Evolutionary conservation across 1,140 invertebrate species (phyloP).

Genomic region (Drosophila arawakana): DNA sequence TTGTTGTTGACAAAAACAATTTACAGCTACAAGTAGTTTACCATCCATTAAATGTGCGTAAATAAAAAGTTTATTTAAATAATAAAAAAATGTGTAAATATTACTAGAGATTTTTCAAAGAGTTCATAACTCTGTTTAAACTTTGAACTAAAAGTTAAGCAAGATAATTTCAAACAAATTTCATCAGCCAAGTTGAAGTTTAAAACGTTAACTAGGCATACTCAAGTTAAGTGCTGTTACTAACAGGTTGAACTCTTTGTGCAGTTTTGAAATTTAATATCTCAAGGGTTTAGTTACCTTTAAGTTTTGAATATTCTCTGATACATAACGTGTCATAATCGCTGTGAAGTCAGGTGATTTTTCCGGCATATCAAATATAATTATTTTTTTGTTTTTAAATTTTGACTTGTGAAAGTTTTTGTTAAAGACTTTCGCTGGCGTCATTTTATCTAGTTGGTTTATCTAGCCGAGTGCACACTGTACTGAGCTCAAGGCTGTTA

Average conservation of each 20-base stretch:
- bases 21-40: constrained; percentile 28
- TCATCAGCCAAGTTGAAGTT: too few relatives aligned
- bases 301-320: constrained; percentile 1
- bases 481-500: constrained; percentile 33
- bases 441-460: not conserved
- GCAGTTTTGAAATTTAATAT: constrained; percentile 5
- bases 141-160: too few relatives aligned
- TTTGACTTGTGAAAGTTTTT: constrained; percentile 1
- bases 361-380: constrained; percentile 42
- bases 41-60: constrained; percentile 9
- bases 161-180: too few relatives aligned
- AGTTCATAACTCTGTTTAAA: too few relatives aligned
- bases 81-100: not conserved
- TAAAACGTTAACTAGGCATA: too few relatives aligned
- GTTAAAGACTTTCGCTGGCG: not conserved
- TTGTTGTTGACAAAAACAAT: constrained; percentile 22
- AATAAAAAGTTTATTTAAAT: constrained; percentile 28
- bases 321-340: constrained; percentile 8
- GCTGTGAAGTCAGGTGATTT: constrained; percentile 15
- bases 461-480: constrained; percentile 21
- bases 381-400: constrained; percentile 35
- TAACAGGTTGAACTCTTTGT: constrained; percentile 4
- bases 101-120: not conserved
- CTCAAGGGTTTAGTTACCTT: constrained; percentile 2
- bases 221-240: not conserved